Percentiles rank a stretch among this genome's conserved stretches.
Conservation (phyloP, 1,140 invertebrate genomes). For the Anthonomus grandis region DNA sequence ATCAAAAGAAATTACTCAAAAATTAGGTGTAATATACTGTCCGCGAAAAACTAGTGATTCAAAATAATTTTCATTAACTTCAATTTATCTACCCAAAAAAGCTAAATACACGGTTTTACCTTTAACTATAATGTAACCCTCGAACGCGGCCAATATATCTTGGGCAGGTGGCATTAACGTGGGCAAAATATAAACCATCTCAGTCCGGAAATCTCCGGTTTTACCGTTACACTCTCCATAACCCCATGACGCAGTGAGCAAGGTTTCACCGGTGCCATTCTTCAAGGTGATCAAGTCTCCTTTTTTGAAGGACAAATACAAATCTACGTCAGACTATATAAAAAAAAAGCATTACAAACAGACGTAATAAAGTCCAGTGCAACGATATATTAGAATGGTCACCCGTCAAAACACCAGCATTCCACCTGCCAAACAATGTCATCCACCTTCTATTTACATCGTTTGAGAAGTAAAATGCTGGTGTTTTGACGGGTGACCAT, state of each 20-base stretch:
- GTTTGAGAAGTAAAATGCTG: no score
- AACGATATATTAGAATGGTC: no score
- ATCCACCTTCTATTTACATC: no score
- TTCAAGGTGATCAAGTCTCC: slow-evolving; percentile 86
- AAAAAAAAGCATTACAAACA: slow-evolving; percentile 10
- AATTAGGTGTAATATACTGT: no score
- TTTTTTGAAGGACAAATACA: slow-evolving; percentile 54
- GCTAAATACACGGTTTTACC: slow-evolving; percentile 32
- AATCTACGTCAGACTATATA: slow-evolving; percentile 19
- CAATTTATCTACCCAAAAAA: no score
- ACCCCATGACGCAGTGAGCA: slow-evolving; percentile 74
- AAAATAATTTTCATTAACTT: no score
- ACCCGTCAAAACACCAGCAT: no score
- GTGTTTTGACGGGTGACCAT: no score
- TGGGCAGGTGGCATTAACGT: slow-evolving; percentile 72
- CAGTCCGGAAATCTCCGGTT: slow-evolving; percentile 81
- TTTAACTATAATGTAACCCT: slow-evolving; percentile 53
- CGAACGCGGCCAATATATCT: slow-evolving; percentile 56
- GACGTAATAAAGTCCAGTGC: no score
- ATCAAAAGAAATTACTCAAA: no score
- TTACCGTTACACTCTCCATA: slow-evolving; percentile 65
- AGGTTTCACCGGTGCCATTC: slow-evolving; percentile 70
- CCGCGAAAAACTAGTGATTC: no score
- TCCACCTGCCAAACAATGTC: no score
- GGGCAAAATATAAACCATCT: slow-evolving; percentile 84